Evolutionary conservation across 1,140 invertebrate genomes (phyloP).

Genomic region (Schmidtea mediterranea): DNA sequence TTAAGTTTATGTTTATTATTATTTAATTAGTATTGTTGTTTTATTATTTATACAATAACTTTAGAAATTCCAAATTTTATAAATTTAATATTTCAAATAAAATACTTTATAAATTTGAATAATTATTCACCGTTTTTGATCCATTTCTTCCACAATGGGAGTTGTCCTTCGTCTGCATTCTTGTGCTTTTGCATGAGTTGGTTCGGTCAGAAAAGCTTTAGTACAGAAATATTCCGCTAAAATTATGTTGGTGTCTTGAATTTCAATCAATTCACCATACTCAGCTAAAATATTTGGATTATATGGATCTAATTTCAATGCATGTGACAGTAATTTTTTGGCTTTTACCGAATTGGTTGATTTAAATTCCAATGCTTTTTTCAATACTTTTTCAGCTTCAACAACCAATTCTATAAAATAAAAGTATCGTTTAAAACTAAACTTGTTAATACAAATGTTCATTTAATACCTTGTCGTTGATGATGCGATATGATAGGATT

Average conservation of each 20-base stretch:
- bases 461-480: no score
- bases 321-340: constrained; percentile 45
- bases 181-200: constrained; percentile 41
- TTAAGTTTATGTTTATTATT: not conserved
- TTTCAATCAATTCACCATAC: constrained; percentile 74
- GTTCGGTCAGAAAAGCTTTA: constrained; percentile 49
- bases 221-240: constrained; percentile 63
- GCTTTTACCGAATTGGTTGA: not conserved
- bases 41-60: no score
- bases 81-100: no score
- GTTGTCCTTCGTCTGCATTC: constrained; percentile 50
- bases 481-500: no score
- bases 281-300: constrained; percentile 67
- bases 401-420: no score
- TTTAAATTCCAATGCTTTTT: no score
- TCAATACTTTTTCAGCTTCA: no score
- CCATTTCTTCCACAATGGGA: constrained; percentile 61
- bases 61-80: no score
- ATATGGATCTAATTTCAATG: constrained; percentile 54
- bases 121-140: constrained; percentile 34
- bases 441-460: no score
- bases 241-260: constrained; percentile 52
- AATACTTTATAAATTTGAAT: no score
- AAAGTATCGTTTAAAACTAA: no score
- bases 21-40: not conserved